These are phyloP conservation scores for Dusona sp. DNA, from an alignment of 2,888 invertebrate genomes.

Conservation along the genomic window DNA sequence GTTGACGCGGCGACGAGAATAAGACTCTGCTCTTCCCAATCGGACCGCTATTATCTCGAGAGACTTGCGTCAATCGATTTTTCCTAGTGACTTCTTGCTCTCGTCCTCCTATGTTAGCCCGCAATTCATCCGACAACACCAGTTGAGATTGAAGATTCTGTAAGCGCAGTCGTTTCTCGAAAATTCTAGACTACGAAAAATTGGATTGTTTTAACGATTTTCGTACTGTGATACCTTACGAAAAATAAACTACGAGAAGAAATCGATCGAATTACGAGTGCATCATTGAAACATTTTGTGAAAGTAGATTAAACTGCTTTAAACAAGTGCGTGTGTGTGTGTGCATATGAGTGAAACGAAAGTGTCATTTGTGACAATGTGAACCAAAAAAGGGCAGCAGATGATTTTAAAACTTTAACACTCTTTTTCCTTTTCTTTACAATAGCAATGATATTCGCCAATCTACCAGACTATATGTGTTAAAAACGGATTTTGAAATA, in stretches of 20 bases:
- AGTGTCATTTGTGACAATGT: constrained; percentile 52
- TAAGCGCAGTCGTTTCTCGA: constrained; percentile 50
- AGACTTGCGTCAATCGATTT: constrained; percentile 82
- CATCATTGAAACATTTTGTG: background rate
- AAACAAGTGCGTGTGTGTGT: background rate
- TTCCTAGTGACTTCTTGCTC: constrained; percentile 65
- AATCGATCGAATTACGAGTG: background rate
- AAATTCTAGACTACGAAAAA: background rate
- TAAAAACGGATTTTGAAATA: background rate
- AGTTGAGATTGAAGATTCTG: constrained; percentile 61
- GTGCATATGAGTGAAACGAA: background rate
- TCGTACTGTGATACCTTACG: background rate
- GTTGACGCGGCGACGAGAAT: constrained; percentile 54
- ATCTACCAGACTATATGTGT: background rate
- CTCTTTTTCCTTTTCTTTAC: background rate
- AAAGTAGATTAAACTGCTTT: background rate
- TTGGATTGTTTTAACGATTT: background rate
- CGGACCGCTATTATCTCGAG: constrained; percentile 73
- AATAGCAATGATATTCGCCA: constrained; percentile 15
- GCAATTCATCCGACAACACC: constrained; percentile 49
- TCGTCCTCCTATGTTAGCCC: constrained; percentile 36
- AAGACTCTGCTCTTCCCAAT: constrained; percentile 68
- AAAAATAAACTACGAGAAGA: background rate
- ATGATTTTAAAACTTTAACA: background rate
- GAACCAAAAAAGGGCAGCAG: constrained; percentile 3